Conservation (phyloP, 2,797 vertebrate genomes). For the Eidolon dupreanum region DNA sequence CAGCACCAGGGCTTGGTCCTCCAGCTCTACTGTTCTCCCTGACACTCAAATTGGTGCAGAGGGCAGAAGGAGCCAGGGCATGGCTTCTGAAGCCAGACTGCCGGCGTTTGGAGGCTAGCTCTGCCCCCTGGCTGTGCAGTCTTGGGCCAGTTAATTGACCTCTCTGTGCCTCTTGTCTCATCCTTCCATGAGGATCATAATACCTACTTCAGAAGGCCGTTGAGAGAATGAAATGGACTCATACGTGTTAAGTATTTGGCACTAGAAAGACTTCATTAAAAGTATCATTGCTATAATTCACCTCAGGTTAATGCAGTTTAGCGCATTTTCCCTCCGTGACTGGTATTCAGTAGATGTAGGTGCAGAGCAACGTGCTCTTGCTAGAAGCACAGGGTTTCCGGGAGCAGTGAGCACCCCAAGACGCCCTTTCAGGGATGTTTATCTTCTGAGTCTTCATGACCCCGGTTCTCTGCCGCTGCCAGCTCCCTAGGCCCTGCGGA, state of each 20-base stretch:
- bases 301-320: not conserved
- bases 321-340: not conserved
- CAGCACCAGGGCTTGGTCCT: not conserved
- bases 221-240: not conserved
- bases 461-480: not conserved
- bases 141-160: not conserved
- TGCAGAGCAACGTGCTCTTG: not conserved
- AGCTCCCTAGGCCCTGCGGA: not conserved
- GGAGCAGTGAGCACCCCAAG: not conserved
- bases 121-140: not conserved
- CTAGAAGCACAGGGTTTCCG: not conserved
- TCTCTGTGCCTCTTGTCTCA: not conserved
- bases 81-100: accelerated
- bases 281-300: not conserved
- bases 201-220: not conserved
- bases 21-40: not conserved
- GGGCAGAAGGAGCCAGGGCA: not conserved
- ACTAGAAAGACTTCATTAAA: not conserved
- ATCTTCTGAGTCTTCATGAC: not conserved
- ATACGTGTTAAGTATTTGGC: not conserved
- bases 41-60: too few relatives aligned
- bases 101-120: not conserved
- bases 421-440: not conserved
- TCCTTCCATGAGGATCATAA: not conserved
- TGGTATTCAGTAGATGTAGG: too few relatives aligned